phyloP scores from a whole-genome alignment of 2,888 invertebrate genomes.

The Caenorhabditis wallacei region DNA sequence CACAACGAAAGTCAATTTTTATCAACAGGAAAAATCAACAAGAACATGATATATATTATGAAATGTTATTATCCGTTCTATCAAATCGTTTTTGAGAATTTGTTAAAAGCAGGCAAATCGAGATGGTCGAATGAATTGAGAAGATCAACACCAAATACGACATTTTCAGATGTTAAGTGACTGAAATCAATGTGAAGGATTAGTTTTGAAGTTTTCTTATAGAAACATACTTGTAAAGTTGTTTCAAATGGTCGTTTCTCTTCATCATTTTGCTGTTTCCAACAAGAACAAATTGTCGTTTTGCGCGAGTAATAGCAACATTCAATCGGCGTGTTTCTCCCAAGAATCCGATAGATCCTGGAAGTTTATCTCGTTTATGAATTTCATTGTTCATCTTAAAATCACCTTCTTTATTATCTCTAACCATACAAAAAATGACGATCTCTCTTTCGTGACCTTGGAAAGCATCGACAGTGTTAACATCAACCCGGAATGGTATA shows the following conservation, averaged over 20 bases:
- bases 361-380: background rate
- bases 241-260: conserved; percentile 23
- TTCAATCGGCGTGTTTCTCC: conserved; percentile 67
- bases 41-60: background rate
- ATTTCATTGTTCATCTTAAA: background rate
- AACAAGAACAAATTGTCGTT: conserved; percentile 67
- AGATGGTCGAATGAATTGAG: conserved; percentile 2
- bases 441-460: conserved; percentile 75
- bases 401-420: conserved; percentile 68
- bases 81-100: background rate
- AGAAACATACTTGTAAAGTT: conserved; percentile 30
- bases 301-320: conserved; percentile 71
- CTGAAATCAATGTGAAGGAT: too few species aligned
- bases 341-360: conserved; percentile 65
- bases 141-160: conserved; percentile 11
- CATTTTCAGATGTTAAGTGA: conserved; percentile 3
- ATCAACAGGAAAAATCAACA: conserved; percentile 11
- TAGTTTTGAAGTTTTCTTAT: background rate
- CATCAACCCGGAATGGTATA: conserved; percentile 39
- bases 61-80: background rate
- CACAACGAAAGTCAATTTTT: conserved; percentile 15
- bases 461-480: conserved; percentile 69
- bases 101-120: conserved; percentile 7
- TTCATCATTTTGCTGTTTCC: conserved; percentile 61
- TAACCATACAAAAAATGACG: conserved; percentile 71